Evolutionary conservation across 2,113 vertebrate genomes (phyloP).

Genomic region (Heliornis fulica): DNA sequence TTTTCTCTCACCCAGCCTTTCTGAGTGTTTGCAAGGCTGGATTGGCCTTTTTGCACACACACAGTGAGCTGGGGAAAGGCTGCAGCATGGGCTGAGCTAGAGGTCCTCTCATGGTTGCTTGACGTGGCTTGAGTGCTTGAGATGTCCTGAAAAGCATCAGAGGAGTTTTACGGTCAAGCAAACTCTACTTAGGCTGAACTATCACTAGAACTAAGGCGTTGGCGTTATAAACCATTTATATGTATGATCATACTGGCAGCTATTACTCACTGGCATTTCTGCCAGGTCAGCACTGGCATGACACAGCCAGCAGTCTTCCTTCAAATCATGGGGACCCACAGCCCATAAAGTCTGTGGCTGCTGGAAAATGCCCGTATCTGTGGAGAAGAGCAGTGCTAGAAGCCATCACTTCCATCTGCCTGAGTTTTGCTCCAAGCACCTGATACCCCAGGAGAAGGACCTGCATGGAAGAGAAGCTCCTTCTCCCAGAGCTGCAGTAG

Average conservation of each 20-base stretch:
- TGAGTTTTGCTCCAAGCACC: not conserved
- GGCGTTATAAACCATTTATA: not conserved
- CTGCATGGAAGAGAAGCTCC: not conserved
- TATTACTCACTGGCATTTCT: not conserved
- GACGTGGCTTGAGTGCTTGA: not conserved
- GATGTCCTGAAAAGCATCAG: not conserved
- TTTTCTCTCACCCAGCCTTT: not conserved
- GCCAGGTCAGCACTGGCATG: not conserved
- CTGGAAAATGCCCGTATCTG: not conserved
- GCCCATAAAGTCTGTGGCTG: not conserved
- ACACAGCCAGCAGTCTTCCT: not conserved
- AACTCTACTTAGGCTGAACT: not conserved
- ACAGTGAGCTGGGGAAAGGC: not conserved
- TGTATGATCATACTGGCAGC: not conserved
- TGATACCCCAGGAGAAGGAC: not conserved
- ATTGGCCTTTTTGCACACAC: rapidly evolving
- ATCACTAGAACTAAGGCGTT: not conserved
- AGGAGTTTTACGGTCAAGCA: not conserved
- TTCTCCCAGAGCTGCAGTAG: not conserved
- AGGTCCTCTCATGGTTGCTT: not conserved
- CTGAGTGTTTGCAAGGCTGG: not conserved
- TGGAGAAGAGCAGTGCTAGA: not conserved
- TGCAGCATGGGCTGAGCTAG: not conserved
- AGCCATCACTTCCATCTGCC: not conserved
- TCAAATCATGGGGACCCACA: not conserved